phyloP scores from a whole-genome alignment of 1,140 invertebrate species.

The Cydia splendana region DNA sequence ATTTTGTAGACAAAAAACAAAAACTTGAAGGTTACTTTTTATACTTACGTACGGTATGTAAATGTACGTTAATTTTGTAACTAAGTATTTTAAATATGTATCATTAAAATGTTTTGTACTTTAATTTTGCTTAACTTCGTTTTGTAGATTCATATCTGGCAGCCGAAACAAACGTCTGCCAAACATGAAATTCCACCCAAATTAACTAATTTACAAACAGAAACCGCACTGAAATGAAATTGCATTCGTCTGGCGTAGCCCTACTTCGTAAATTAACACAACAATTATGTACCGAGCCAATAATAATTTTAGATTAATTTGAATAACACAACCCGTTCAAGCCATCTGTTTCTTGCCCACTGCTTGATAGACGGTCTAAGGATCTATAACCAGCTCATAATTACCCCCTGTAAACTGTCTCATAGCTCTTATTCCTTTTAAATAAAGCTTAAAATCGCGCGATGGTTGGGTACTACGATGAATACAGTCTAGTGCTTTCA shows the following conservation, averaged over 20 bases:
- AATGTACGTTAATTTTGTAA: too few relatives aligned
- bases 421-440: conserved; percentile 35
- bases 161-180: neutral
- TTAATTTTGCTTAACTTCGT: neutral
- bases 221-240: conserved; percentile 42
- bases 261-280: conserved; percentile 58
- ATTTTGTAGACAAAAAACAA: neutral
- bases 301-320: conserved; percentile 59
- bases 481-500: conserved; percentile 29
- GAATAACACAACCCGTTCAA: conserved; percentile 59
- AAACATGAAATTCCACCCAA: neutral
- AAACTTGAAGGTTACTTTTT: neutral
- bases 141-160: neutral
- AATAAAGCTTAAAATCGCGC: conserved; percentile 42
- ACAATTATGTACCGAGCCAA: conserved; percentile 55
- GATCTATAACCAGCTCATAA: conserved; percentile 40
- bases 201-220: conserved; percentile 41
- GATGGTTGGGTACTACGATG: neutral
- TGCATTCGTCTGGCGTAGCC: conserved; percentile 15
- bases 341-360: conserved; percentile 69
- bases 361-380: conserved; percentile 46
- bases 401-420: conserved; percentile 16
- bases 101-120: neutral
- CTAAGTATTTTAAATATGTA: neutral
- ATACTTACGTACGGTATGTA: too few relatives aligned